phyloP scores from a whole-genome alignment of 2,113 vertebrate species.

The Ameiurus melas region DNA sequence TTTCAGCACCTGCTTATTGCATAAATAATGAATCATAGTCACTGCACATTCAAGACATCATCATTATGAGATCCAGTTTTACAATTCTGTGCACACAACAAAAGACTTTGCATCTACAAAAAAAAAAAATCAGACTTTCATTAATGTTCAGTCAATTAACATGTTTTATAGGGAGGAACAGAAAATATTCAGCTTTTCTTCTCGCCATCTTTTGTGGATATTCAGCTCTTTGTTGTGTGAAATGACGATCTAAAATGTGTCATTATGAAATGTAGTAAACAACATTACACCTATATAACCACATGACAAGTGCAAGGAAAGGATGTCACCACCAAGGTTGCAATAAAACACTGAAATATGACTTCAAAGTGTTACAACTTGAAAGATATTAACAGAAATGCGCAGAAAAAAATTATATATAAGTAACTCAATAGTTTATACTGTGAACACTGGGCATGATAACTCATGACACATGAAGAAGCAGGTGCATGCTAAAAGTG shows the following conservation, averaged over 20 bases:
- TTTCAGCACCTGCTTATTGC: neutral
- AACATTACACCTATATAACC: neutral
- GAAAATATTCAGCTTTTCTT: constrained; percentile 41
- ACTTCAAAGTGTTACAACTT: neutral
- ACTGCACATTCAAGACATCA: constrained; percentile 22
- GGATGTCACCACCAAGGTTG: neutral
- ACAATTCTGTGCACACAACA: constrained; percentile 17
- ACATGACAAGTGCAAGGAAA: neutral
- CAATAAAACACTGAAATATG: neutral
- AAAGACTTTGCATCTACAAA: neutral
- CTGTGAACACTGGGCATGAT: no score
- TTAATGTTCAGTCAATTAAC: constrained; percentile 31
- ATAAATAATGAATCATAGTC: constrained; percentile 10
- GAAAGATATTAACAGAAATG: no score
- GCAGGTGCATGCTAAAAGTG: no score
- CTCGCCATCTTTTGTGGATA: constrained; percentile 9
- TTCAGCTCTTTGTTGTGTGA: constrained; percentile 12
- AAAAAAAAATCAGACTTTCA: constrained; percentile 12
- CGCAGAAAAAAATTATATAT: no score
- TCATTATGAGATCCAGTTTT: constrained; percentile 30
- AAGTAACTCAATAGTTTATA: no score
- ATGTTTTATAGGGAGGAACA: constrained; percentile 27
- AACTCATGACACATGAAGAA: no score
- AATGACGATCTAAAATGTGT: constrained; percentile 1
- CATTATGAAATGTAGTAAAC: constrained; percentile 23